Conservation (phyloP, 1,140 invertebrate genomes). For the Dendroctonus ponderosae region DNA sequence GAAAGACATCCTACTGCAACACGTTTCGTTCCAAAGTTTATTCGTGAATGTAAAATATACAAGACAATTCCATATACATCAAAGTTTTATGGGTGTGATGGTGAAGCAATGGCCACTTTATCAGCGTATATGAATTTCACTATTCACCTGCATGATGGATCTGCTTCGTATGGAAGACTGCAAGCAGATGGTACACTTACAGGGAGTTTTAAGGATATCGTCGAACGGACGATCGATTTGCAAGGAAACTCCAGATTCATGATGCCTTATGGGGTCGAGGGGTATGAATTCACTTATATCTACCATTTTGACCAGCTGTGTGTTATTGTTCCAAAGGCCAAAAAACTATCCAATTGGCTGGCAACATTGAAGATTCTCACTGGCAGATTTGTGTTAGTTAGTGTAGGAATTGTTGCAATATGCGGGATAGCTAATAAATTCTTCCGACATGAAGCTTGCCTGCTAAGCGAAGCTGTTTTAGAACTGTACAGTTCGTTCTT, state of each 20-base stretch:
- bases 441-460: neutral
- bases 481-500: conserved; percentile 10
- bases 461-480: neutral
- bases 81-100: conserved; percentile 28
- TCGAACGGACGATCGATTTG: conserved; percentile 13
- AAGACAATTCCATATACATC: conserved; percentile 17
- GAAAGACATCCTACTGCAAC: conserved; percentile 20
- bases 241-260: conserved; percentile 25
- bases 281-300: conserved; percentile 16
- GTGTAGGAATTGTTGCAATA: neutral
- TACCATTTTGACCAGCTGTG: conserved; percentile 28
- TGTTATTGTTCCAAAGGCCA: conserved; percentile 25
- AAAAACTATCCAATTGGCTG: conserved; percentile 28
- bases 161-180: conserved; percentile 17
- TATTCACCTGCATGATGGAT: neutral
- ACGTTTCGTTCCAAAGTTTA: neutral
- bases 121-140: conserved; percentile 26
- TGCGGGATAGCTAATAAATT: conserved; percentile 17
- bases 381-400: conserved; percentile 3
- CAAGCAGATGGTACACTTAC: conserved; percentile 7
- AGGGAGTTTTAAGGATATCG: conserved; percentile 16
- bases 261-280: neutral
- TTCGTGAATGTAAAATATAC: conserved; percentile 16
- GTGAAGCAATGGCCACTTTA: conserved; percentile 8
- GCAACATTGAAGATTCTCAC: conserved; percentile 6